These are phyloP conservation scores for Eupithecia vulgata DNA, from an alignment of 2,888 invertebrate species.

Conservation along the genomic window DNA sequence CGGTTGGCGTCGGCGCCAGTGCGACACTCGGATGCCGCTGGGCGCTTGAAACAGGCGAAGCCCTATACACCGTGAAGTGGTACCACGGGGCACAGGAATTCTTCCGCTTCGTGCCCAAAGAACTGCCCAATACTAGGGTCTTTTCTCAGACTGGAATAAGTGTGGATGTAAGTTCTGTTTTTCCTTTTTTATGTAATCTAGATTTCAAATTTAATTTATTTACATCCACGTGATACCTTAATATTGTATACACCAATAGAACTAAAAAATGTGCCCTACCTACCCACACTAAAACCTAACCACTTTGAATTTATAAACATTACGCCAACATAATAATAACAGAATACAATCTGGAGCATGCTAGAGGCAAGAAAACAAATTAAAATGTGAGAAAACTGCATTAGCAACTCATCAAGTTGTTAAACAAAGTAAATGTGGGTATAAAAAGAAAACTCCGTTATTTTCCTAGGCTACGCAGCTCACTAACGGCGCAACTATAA, in stretches of 20 bases:
- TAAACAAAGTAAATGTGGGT: constrained; percentile 47
- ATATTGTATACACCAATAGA: neutral
- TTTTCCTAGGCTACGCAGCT: constrained; percentile 54
- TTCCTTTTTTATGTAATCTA: neutral
- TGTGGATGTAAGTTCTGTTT: constrained; percentile 87
- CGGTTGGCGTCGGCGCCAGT: constrained; percentile 88
- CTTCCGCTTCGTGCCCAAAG: constrained; percentile 92
- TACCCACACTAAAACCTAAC: neutral
- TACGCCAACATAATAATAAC: constrained; percentile 15
- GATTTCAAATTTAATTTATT: neutral
- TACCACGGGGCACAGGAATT: constrained; percentile 91
- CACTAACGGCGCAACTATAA: constrained; percentile 62
- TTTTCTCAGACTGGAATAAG: constrained; percentile 87
- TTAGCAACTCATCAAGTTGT: constrained; percentile 50
- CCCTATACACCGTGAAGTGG: constrained; percentile 92
- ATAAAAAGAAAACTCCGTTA: constrained; percentile 52
- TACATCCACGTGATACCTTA: neutral
- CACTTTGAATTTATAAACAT: neutral
- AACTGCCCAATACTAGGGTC: constrained; percentile 89
- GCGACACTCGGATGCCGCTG: constrained; percentile 89
- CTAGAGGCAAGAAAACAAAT: constrained; percentile 43
- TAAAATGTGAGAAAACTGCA: constrained; percentile 41
- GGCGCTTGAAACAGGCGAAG: constrained; percentile 87
- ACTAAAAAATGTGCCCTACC: too few relatives aligned
- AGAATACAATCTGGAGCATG: constrained; percentile 31